phyloP scores from a whole-genome alignment of 2,113 vertebrate genomes.

The Planiliza haematocheilus region DNA sequence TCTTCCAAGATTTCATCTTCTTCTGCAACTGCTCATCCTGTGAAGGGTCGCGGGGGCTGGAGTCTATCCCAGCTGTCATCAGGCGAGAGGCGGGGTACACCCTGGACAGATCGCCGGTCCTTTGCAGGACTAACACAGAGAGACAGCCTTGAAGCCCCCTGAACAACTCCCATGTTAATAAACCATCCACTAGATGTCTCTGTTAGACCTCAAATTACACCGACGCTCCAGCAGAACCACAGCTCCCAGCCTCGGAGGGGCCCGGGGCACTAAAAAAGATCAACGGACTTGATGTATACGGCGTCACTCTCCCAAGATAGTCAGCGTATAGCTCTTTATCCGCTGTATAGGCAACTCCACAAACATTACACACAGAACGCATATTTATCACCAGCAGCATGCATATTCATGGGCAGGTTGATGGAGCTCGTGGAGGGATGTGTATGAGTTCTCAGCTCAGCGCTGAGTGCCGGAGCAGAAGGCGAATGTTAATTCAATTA shows the following conservation, averaged over 20 bases:
- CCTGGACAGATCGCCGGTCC: too few species aligned
- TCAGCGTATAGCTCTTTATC: slow-evolving; percentile 65
- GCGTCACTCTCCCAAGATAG: slow-evolving; percentile 56
- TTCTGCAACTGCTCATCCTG: too few species aligned
- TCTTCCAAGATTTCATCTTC: too few species aligned
- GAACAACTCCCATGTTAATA: neutral
- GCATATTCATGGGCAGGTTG: slow-evolving; percentile 81
- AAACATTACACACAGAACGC: slow-evolving; percentile 64
- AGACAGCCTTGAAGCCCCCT: neutral
- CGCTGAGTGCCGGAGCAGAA: slow-evolving; percentile 80
- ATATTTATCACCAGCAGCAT: slow-evolving; percentile 70
- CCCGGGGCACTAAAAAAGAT: slow-evolving; percentile 49
- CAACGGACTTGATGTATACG: slow-evolving; percentile 49
- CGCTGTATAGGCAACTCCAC: slow-evolving; percentile 66
- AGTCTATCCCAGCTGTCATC: too few species aligned
- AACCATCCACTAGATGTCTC: slow-evolving; percentile 75
- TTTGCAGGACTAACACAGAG: too few species aligned
- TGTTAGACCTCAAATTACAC: slow-evolving; percentile 51
- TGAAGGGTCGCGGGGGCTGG: too few species aligned
- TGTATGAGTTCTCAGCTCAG: slow-evolving; percentile 73
- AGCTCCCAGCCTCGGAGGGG: slow-evolving; percentile 33
- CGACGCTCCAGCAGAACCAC: neutral
- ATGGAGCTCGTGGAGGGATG: slow-evolving; percentile 78
- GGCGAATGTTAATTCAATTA: slow-evolving; percentile 85
- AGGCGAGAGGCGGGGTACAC: too few species aligned